Conservation (phyloP, 2,113 vertebrate genomes). For the Spea multiplicata region DNA sequence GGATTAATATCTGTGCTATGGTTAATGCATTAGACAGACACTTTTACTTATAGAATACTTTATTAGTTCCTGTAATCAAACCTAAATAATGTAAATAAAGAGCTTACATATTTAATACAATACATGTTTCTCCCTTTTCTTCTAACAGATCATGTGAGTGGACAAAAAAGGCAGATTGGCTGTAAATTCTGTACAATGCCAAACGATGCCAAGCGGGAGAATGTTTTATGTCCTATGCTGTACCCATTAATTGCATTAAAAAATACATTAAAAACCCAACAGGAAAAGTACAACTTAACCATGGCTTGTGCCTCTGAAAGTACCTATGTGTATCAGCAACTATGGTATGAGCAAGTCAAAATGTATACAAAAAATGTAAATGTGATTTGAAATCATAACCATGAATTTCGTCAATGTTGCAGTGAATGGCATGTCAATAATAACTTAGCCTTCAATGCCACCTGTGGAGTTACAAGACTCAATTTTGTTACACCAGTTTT, state of each 20-base stretch:
- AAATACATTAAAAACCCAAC: slow-evolving; percentile 78
- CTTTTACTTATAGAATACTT: slow-evolving; percentile 89
- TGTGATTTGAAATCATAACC: not conserved
- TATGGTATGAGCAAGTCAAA: not conserved
- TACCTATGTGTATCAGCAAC: not conserved
- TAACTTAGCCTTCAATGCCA: not conserved
- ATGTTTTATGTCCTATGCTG: slow-evolving; percentile 52
- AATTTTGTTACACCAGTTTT: not conserved
- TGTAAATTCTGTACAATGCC: slow-evolving; percentile 83
- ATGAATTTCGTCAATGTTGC: not conserved
- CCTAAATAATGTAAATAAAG: slow-evolving; percentile 98
- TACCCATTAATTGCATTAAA: slow-evolving; percentile 66
- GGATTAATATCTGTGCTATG: no score
- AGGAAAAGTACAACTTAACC: slow-evolving; percentile 64
- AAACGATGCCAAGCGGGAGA: slow-evolving; percentile 72
- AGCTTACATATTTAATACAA: slow-evolving; percentile 99
- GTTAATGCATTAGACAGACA: slow-evolving; percentile 16
- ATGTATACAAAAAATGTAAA: no score
- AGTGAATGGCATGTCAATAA: not conserved
- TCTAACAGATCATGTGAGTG: slow-evolving; percentile 60
- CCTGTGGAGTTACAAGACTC: not conserved
- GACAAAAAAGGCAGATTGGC: slow-evolving; percentile 67
- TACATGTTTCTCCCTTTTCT: slow-evolving; percentile 86
- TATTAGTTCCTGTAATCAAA: slow-evolving; percentile 99
- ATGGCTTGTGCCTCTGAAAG: slow-evolving; percentile 7